A percentile compares a stretch with the other conserved stretches of the same genome.
These are phyloP conservation scores for Hylia prasina DNA, from an alignment of 2,113 vertebrate species.

Conservation along the genomic window DNA sequence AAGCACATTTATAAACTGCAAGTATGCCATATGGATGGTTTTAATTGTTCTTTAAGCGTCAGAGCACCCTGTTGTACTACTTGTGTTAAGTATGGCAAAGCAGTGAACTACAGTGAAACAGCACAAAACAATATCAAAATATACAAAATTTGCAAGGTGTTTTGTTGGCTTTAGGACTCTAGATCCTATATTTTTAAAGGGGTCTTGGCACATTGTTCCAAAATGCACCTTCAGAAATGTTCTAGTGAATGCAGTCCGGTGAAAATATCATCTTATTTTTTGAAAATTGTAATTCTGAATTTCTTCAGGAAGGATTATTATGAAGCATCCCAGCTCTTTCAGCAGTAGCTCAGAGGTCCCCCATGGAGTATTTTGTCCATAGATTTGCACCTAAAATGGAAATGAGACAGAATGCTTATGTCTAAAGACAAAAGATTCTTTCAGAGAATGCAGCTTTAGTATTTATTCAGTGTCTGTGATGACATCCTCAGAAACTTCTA, in stretches of 20 bases:
- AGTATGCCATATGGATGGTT: not conserved
- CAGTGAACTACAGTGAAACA: not conserved
- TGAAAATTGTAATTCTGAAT: not conserved
- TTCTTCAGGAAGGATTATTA: not conserved
- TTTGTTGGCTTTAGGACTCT: not conserved
- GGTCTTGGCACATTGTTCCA: not conserved
- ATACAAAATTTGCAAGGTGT: fast-evolving
- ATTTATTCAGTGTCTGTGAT: not conserved
- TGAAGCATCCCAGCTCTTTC: not conserved
- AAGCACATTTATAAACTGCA: not conserved
- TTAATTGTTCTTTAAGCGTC: not conserved
- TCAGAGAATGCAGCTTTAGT: not conserved
- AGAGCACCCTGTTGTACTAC: not conserved
- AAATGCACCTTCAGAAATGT: not conserved
- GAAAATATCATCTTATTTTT: not conserved
- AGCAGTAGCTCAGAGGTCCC: not conserved
- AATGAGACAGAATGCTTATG: not conserved
- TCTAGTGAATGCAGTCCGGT: not conserved
- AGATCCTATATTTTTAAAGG: not conserved
- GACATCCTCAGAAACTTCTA: not conserved
- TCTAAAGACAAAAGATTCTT: not conserved
- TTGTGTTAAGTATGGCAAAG: not conserved
- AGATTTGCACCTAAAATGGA: not conserved
- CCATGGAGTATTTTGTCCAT: not conserved
- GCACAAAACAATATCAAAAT: not conserved